Evolutionary conservation across 2,888 invertebrate species (phyloP).

Genomic region (Chorisops tibialis): DNA sequence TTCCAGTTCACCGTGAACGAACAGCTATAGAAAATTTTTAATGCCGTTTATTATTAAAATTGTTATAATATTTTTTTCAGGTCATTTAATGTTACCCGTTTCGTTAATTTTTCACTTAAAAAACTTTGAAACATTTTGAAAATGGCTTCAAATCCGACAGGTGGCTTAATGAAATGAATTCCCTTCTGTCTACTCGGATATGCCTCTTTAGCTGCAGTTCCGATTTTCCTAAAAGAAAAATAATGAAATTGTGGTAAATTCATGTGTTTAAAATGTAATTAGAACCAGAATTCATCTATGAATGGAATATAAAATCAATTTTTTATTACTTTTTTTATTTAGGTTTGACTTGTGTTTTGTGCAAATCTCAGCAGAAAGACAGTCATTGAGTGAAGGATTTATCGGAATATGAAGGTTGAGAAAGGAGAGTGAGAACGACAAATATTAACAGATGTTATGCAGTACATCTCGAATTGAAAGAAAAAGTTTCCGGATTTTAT

Average conservation of each 20-base stretch:
- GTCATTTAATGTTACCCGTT: conserved; percentile 55
- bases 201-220: conserved; percentile 53
- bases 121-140: conserved; percentile 56
- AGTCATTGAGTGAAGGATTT: too few species aligned
- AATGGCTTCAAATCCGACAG: conserved; percentile 57
- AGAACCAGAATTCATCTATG: too few species aligned
- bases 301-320: too few species aligned
- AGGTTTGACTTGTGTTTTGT: too few species aligned
- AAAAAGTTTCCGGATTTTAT: too few species aligned
- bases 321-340: too few species aligned
- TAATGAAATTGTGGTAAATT: neutral
- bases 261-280: too few species aligned
- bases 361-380: too few species aligned
- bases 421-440: too few species aligned
- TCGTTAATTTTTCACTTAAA: conserved; percentile 58
- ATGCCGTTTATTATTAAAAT: conserved; percentile 35
- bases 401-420: too few species aligned
- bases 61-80: neutral
- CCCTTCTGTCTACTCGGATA: conserved; percentile 60
- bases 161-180: conserved; percentile 58
- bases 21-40: conserved; percentile 36
- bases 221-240: conserved; percentile 29
- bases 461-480: too few species aligned
- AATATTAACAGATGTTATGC: too few species aligned
- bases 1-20: conserved; percentile 42